These are phyloP conservation scores for Pasiphila rectangulata DNA, from an alignment of 2,888 invertebrate genomes.

Conservation along the genomic window DNA sequence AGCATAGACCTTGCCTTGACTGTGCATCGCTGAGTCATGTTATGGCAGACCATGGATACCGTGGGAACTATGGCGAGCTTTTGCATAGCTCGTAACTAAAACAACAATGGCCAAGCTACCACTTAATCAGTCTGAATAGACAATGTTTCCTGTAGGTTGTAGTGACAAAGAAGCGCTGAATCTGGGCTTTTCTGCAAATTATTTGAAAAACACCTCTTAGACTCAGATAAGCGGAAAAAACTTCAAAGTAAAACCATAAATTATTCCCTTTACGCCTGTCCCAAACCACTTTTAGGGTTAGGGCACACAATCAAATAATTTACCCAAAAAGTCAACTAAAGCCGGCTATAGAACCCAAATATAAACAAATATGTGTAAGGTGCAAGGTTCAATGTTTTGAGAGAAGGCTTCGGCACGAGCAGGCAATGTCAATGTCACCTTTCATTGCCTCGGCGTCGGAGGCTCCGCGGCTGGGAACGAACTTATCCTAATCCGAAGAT, in stretches of 20 bases:
- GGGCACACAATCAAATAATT: too few species aligned
- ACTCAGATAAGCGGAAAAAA: not conserved
- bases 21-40: constrained; percentile 56
- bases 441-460: constrained; percentile 39
- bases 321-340: not conserved
- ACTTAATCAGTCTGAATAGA: constrained; percentile 27
- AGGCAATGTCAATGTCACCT: constrained; percentile 75
- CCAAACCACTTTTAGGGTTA: constrained; percentile 7
- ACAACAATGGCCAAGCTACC: constrained; percentile 35
- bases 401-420: constrained; percentile 39
- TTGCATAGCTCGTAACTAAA: constrained; percentile 41
- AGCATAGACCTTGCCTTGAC: constrained; percentile 59
- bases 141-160: constrained; percentile 8
- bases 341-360: not conserved
- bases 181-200: not conserved
- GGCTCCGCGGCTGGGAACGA: constrained; percentile 1
- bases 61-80: constrained; percentile 51
- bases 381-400: constrained; percentile 58
- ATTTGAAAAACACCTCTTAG: not conserved
- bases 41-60: constrained; percentile 43
- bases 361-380: constrained; percentile 49
- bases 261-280: too few species aligned
- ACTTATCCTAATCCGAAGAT: constrained; percentile 8
- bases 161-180: not conserved
- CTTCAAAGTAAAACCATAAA: too few species aligned